Evolutionary conservation across 2,113 vertebrate genomes (phyloP).

Genomic region (Alectura lathami): DNA sequence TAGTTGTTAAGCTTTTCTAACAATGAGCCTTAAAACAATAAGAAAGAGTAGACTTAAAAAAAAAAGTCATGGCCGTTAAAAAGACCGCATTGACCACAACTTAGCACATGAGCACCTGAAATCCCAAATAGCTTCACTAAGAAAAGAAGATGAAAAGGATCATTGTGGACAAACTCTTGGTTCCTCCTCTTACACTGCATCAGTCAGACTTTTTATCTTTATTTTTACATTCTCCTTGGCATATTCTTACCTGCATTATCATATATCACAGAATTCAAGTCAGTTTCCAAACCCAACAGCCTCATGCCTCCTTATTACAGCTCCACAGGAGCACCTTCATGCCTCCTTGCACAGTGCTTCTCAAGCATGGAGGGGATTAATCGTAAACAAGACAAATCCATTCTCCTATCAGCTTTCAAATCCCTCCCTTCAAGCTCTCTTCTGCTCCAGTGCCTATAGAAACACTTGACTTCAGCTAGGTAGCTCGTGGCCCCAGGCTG

Average conservation of each 20-base stretch:
- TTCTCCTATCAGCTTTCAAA: neutral
- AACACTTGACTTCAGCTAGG: neutral
- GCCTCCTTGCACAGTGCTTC: neutral
- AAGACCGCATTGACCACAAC: neutral
- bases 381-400: neutral
- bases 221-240: neutral
- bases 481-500: neutral
- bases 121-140: neutral
- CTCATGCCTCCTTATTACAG: fast-evolving
- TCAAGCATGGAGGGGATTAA: neutral
- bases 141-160: neutral
- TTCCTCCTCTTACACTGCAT: neutral
- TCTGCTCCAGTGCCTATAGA: neutral
- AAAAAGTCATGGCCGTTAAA: neutral
- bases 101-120: neutral
- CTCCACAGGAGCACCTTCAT: neutral
- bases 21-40: neutral
- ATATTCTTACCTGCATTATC: neutral
- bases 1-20: conserved; percentile 32
- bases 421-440: neutral
- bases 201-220: neutral
- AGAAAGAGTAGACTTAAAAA: neutral
- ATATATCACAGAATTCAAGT: neutral
- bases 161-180: neutral
- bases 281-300: neutral